Percentiles rank a stretch among this genome's conserved stretches.
These are phyloP conservation scores for Eupithecia pulchellata DNA, from an alignment of 2,888 invertebrate genomes.

Conservation along the genomic window DNA sequence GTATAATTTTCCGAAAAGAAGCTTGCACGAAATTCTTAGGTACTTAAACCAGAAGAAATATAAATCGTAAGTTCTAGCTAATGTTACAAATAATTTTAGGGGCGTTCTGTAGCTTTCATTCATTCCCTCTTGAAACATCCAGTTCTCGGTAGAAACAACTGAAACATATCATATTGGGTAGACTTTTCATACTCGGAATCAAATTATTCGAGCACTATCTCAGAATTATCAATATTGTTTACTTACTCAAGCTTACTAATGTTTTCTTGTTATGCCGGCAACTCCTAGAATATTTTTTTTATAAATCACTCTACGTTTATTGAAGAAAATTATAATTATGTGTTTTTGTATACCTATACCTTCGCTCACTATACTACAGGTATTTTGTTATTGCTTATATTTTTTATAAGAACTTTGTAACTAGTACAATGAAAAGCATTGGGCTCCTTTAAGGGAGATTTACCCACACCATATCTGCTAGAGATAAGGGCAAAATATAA, in stretches of 20 bases:
- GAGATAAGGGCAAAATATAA: background rate
- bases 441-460: background rate
- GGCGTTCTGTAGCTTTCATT: background rate
- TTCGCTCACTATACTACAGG: background rate
- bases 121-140: background rate
- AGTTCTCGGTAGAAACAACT: background rate
- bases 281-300: slow-evolving; percentile 32
- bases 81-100: background rate
- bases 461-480: background rate
- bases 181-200: background rate
- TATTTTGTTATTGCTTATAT: background rate
- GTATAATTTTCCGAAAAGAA: background rate
- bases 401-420: background rate
- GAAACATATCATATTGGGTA: background rate
- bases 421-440: background rate
- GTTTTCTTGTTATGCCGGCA: slow-evolving; percentile 7
- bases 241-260: slow-evolving; percentile 17
- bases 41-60: background rate
- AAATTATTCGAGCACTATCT: slow-evolving; percentile 12
- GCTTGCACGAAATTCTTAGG: background rate
- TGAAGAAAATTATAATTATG: background rate
- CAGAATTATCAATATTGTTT: slow-evolving; percentile 20
- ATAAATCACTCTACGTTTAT: slow-evolving; percentile 17
- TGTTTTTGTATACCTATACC: background rate
- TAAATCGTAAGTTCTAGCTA: background rate